phyloP scores from a whole-genome alignment of 2,888 invertebrate genomes.

The Electrophaes corylata region DNA sequence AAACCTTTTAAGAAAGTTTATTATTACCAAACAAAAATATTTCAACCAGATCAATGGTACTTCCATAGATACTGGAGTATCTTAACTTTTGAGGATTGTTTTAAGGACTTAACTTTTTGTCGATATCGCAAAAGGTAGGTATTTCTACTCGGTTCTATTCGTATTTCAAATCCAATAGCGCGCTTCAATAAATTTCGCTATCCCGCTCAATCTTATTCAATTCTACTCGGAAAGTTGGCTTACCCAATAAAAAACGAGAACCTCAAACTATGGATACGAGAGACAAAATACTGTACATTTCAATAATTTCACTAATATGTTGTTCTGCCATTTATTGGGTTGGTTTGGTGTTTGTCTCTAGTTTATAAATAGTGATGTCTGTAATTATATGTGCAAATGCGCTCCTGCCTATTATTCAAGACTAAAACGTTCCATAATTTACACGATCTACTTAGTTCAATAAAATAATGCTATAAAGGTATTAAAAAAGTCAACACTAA shows the following conservation, averaged over 20 bases:
- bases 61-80: constrained; percentile 13
- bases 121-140: constrained; percentile 18
- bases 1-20: neutral
- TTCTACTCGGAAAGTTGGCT: constrained; percentile 18
- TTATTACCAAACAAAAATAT: neutral
- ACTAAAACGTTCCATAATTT: neutral
- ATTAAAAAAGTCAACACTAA: too few relatives aligned
- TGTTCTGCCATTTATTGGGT: neutral
- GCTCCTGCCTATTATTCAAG: neutral
- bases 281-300: neutral
- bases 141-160: constrained; percentile 12
- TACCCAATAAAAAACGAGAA: constrained; percentile 19
- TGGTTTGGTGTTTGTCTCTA: neutral
- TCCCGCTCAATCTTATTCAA: constrained; percentile 34
- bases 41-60: constrained; percentile 2
- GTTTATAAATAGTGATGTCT: neutral
- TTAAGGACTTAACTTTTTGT: constrained; percentile 25
- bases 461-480: neutral
- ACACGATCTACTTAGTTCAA: neutral
- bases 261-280: constrained; percentile 5
- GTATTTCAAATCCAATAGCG: constrained; percentile 46
- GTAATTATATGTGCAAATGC: neutral
- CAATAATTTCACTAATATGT: neutral
- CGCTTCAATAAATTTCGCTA: constrained; percentile 48
- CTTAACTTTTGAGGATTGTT: constrained; percentile 26